These are phyloP conservation scores for Poecilia velifera DNA, from an alignment of 2,797 vertebrate genomes.

Conservation along the genomic window DNA sequence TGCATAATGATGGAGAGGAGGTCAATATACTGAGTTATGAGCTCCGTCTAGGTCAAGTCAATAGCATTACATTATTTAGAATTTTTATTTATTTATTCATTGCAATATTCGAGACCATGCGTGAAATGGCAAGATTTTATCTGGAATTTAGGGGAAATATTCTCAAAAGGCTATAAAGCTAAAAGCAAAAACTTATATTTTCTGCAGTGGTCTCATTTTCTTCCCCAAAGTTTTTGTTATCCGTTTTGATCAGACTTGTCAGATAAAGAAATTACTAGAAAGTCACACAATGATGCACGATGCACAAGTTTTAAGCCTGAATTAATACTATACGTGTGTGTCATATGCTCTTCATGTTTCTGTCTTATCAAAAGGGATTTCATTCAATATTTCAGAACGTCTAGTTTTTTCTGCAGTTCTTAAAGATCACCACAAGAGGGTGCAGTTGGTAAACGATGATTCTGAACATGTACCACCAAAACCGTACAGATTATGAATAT, in stretches of 20 bases:
- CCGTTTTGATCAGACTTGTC: not conserved
- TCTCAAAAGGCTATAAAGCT: too few species aligned
- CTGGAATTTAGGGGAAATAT: not conserved
- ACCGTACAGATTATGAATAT: not conserved
- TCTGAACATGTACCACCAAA: not conserved
- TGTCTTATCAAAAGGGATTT: too few species aligned
- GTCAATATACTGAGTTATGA: not conserved
- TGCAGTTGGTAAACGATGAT: conserved; percentile 8
- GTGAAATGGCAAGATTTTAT: not conserved
- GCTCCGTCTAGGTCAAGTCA: not conserved
- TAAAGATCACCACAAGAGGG: conserved; percentile 46
- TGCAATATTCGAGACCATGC: not conserved
- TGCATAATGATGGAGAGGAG: not conserved
- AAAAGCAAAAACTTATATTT: not conserved
- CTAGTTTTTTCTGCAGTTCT: not conserved
- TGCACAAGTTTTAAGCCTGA: not conserved
- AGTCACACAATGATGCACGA: not conserved
- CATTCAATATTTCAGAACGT: too few species aligned
- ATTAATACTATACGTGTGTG: not conserved
- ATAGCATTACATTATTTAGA: not conserved
- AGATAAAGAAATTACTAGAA: not conserved
- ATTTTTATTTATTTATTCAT: not conserved
- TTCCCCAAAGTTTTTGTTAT: not conserved
- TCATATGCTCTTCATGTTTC: too few species aligned
- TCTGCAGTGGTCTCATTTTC: not conserved